Evolutionary conservation across 2,888 invertebrate genomes (phyloP).

Genomic region (Trileptium ribeirensis): DNA sequence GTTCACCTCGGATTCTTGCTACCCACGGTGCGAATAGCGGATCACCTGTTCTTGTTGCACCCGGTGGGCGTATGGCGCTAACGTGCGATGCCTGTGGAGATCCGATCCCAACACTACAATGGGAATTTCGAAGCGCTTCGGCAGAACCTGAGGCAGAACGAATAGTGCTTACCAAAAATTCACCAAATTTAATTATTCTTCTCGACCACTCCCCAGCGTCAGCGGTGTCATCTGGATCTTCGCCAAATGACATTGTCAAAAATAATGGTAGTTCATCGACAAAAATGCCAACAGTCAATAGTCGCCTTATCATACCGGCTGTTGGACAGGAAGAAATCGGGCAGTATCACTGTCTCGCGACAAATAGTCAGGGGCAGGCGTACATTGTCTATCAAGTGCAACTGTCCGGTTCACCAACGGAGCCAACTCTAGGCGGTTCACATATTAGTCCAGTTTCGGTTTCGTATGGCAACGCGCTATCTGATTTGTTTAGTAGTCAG

Average conservation of each 20-base stretch:
- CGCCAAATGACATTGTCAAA: too few species aligned
- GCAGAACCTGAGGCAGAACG: too few species aligned
- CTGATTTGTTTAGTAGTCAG: too few species aligned
- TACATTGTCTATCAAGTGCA: neutral
- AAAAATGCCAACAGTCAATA: neutral
- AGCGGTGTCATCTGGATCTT: too few species aligned
- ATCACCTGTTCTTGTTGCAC: neutral
- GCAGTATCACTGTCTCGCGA: conserved; percentile 16
- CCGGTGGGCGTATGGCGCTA: conserved; percentile 70
- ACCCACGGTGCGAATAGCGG: neutral
- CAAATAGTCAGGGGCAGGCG: neutral
- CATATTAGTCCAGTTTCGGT: too few species aligned
- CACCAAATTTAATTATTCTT: neutral
- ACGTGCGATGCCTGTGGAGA: conserved; percentile 90
- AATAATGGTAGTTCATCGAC: neutral
- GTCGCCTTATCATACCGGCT: neutral
- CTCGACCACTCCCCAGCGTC: too few species aligned
- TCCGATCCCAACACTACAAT: conserved; percentile 75
- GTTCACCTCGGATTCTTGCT: neutral
- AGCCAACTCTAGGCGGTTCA: too few species aligned
- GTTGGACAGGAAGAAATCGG: neutral
- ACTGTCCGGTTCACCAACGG: too few species aligned
- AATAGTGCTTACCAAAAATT: neutral
- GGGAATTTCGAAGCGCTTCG: conserved; percentile 56
- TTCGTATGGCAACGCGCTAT: too few species aligned